Conservation (phyloP, 2,113 vertebrate genomes). For the Heloderma charlesbogerti region DNA sequence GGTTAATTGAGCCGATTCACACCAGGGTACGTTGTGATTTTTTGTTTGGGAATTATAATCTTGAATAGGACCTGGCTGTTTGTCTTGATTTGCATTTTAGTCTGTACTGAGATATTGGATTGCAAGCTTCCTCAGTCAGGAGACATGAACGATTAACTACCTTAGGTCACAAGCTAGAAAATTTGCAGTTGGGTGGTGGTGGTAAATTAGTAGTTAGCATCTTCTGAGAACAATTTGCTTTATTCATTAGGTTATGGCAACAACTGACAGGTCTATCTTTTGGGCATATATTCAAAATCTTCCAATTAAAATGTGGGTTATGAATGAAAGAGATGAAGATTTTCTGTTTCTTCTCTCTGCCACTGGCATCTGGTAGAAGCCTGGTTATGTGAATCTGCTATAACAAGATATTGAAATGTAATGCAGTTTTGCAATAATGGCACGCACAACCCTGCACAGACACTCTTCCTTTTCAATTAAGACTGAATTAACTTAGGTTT, state of each 20-base stretch:
- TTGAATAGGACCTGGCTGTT: background rate
- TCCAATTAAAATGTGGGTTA: background rate
- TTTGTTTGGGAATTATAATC: background rate
- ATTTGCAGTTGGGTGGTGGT: slow-evolving; percentile 16
- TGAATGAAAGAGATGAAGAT: background rate
- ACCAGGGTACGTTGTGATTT: background rate
- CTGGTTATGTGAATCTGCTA: background rate
- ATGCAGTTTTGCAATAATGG: background rate
- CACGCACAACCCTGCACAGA: background rate
- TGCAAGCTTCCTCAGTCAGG: background rate
- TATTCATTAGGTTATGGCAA: background rate
- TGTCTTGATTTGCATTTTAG: background rate
- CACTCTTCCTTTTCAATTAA: slow-evolving; percentile 40
- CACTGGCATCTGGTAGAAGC: background rate
- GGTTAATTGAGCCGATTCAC: background rate
- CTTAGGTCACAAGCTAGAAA: slow-evolving; percentile 12
- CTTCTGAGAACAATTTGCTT: slow-evolving; percentile 25
- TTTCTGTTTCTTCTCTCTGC: background rate
- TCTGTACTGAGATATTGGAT: background rate
- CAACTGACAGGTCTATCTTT: background rate
- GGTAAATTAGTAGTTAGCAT: slow-evolving; percentile 42
- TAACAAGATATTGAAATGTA: background rate
- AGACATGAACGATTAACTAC: slow-evolving; percentile 38
- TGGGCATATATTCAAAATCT: background rate
- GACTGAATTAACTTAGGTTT: slow-evolving; percentile 29